Evolutionary conservation across 2,888 invertebrate species (phyloP).

Genomic region (Pomacea canaliculata): DNA sequence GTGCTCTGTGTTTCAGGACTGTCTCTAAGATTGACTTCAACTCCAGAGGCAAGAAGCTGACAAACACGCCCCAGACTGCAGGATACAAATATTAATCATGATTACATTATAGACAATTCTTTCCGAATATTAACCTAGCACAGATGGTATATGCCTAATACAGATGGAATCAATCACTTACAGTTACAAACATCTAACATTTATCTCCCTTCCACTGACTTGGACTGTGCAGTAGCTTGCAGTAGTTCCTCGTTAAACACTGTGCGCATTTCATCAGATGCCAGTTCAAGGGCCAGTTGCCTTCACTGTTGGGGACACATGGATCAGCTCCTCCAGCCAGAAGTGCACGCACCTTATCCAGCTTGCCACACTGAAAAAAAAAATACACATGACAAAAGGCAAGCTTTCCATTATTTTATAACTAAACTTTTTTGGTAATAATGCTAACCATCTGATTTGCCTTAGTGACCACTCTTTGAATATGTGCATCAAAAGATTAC

Average conservation of each 20-base stretch:
- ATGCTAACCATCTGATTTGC: background rate
- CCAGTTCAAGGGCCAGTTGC: slow-evolving; percentile 74
- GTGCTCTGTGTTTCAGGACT: slow-evolving; percentile 75
- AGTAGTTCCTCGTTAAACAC: slow-evolving; percentile 76
- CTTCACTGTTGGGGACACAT: slow-evolving; percentile 73
- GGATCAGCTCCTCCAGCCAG: slow-evolving; percentile 76
- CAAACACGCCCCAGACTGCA: slow-evolving; percentile 74
- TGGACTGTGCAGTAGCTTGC: slow-evolving; percentile 75
- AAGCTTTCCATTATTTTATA: background rate
- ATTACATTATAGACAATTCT: no score
- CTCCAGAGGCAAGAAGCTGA: slow-evolving; percentile 75
- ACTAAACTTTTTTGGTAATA: background rate
- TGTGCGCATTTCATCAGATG: slow-evolving; percentile 72
- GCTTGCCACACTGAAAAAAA: slow-evolving; percentile 71
- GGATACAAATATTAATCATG: slow-evolving; percentile 14
- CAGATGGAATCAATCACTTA: no score
- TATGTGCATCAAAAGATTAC: no score
- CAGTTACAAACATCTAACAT: no score
- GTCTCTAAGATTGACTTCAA: slow-evolving; percentile 76
- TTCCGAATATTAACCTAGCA: no score
- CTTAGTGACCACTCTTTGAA: background rate
- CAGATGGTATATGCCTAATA: no score
- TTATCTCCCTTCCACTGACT: slow-evolving; percentile 69
- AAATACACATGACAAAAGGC: background rate
- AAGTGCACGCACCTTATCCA: slow-evolving; percentile 75